Base-by-base conservation (phyloP, 2,113 vertebrate genomes). In the Isichthys henryi region DNA sequence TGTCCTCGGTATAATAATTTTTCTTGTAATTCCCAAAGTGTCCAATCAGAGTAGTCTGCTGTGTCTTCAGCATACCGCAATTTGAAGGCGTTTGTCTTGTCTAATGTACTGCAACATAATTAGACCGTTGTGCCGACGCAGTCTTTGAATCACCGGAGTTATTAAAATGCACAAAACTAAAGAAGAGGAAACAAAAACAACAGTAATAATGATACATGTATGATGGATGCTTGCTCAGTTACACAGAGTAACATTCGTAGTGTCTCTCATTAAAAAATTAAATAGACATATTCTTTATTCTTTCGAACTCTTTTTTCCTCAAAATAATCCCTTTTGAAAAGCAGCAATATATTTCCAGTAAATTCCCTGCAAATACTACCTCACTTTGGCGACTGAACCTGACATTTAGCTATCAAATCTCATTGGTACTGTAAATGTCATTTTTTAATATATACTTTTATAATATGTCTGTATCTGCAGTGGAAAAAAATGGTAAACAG, bases 51-150 rank as follows among this genome's bases (percentile, higher is more conserved):
- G n/a, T 19, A 86, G 10, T 5, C 23, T 48, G 74, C 15, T 27
- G 83, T 50, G n/a, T 56, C 35, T 56, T 82, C 31, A 56, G n/a
- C 27, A 35, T 43, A 77, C 66, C 10, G 2, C 31, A 9, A 77
- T 89, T 45, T 58, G 82, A 89, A 56, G 35, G 50, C 10, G 49
- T 80, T 52, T 35, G 88, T 53, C 39, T 66, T 19, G 39, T 88
- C n/a, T 70, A 88, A 88, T 52, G 48, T 39, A 80, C 45, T 88
- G 88, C 62, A 31, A 23, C 35, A 48, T 45, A 88, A 88, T n/a
- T 50, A 70, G 9, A 62, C 58, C 11, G 2, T 11, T 13, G 66
- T 8, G 58, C 43, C 6, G 13, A 74, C 5, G 62, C n/a, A 50
- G 49, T 45, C 21, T 70, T 70, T 15, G 35, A 49, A 80, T 80